Evolutionary conservation across 2,797 vertebrate genomes (phyloP).

Genomic region (Spinus olivaceus): DNA sequence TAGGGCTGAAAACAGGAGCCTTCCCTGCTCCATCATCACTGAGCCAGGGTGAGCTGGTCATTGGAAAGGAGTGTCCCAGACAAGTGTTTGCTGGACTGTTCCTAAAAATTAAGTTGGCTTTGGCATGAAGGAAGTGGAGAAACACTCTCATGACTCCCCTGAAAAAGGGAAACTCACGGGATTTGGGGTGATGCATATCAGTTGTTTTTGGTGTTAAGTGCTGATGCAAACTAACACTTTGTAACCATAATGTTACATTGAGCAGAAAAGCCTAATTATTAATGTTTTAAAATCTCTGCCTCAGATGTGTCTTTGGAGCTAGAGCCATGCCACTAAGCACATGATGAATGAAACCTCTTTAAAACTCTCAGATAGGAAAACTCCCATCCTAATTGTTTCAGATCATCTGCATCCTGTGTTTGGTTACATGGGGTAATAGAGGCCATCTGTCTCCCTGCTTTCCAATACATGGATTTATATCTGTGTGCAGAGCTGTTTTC

Average conservation of each 20-base stretch:
- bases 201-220: background rate
- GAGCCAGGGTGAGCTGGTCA: background rate
- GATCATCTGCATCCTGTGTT: constrained; percentile 20
- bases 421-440: background rate
- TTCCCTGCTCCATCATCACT: accelerated
- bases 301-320: background rate
- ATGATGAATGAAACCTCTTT: background rate
- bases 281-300: background rate
- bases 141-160: background rate
- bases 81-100: background rate
- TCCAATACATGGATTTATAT: background rate
- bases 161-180: background rate
- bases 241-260: background rate
- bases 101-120: background rate
- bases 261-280: background rate
- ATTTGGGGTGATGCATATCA: background rate
- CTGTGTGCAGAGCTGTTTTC: background rate
- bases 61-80: background rate
- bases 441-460: background rate
- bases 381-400: background rate
- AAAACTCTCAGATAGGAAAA: background rate
- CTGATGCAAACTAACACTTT: background rate
- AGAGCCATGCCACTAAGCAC: background rate
- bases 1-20: background rate
- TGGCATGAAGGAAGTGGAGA: background rate